These are phyloP conservation scores for Machimus atricapillus DNA, from an alignment of 2,888 invertebrate genomes.

Conservation along the genomic window DNA sequence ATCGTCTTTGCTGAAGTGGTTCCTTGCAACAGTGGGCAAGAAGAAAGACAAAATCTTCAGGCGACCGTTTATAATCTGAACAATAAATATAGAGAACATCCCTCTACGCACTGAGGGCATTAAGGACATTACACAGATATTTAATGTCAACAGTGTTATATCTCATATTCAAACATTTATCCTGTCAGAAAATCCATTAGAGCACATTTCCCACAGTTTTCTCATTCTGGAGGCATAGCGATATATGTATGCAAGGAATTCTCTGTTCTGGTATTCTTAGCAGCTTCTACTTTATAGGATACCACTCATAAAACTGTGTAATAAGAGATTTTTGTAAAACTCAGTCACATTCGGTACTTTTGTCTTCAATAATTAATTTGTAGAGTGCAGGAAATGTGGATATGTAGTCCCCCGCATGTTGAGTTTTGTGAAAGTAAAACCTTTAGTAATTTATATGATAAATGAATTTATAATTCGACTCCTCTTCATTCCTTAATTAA, in stretches of 20 bases:
- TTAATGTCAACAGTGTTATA: slow-evolving; percentile 47
- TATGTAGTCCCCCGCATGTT: not conserved
- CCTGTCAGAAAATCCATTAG: slow-evolving; percentile 49
- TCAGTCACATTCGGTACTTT: slow-evolving; percentile 8
- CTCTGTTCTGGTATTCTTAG: slow-evolving; percentile 1
- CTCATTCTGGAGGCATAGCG: slow-evolving; percentile 6
- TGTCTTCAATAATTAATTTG: slow-evolving; percentile 12
- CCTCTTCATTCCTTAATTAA: not conserved
- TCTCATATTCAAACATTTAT: slow-evolving; percentile 48
- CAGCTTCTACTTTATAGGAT: not conserved
- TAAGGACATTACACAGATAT: slow-evolving; percentile 46
- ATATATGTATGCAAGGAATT: slow-evolving; percentile 11
- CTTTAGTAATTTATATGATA: not conserved
- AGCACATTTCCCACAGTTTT: slow-evolving; percentile 38
- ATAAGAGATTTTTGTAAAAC: slow-evolving; percentile 31
- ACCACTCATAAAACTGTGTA: slow-evolving; percentile 24
- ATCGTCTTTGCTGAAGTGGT: not conserved
- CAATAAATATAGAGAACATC: slow-evolving; percentile 43
- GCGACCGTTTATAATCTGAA: slow-evolving; percentile 43
- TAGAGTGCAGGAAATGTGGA: not conserved
- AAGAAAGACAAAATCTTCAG: slow-evolving; percentile 32
- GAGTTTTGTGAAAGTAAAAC: not conserved
- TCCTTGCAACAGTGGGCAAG: not conserved
- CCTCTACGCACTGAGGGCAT: slow-evolving; percentile 34
- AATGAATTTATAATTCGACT: slow-evolving; percentile 10